Evolutionary conservation across 2,797 vertebrate species (phyloP), one percentile per base, ranked within the genome.

Genomic region (Ficedula albicollis): DNA sequence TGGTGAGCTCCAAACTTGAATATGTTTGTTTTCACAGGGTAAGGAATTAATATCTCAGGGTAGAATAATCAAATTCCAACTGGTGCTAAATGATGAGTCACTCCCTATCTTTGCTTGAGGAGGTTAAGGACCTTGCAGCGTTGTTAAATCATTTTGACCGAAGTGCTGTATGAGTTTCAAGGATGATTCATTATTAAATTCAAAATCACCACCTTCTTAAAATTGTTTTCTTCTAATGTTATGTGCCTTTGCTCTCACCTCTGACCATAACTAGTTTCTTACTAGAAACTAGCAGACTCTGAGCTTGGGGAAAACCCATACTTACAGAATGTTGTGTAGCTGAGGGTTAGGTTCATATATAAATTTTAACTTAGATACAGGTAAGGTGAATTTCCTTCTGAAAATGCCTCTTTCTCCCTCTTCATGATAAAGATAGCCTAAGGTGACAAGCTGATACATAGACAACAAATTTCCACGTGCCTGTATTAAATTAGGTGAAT

Each of bases 11-110:
- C 38, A 88, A 90, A 79, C 52, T 60, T 21, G 29, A 90, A 51
- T 60, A 48, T 55, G 14, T 92, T 92, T 91, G 43, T 92, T 89
- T 93, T 92, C 49, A 56, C 55, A 60, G 81, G 54, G 58, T 82
- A 76, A 82, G 56, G 36, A 90, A 93, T 86, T 76, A 87, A 76
- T 87, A 54, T 63, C 22, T 79, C 43, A 79, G 49, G 26, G 60
- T 23, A 75, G 56, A 87, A 80, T 68, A 89, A 77, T 87, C 22
- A 74, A 64, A 58, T 90, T 93, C 20, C 27, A 63, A 20, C 38
- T 52, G 67, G 27, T 92, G 76, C 82, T 95, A 84, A 93, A 75
- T 39, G 85, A 84, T 86, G 87, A 95, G 62, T 96, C 87, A 90
- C 29, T 85, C 51, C 15, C 30, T 46, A 11, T 81, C 63, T 73